Percentiles rank a stretch among this genome's conserved stretches.
Conservation (phyloP, 2,888 invertebrate species). For the Alcis repandata region DNA sequence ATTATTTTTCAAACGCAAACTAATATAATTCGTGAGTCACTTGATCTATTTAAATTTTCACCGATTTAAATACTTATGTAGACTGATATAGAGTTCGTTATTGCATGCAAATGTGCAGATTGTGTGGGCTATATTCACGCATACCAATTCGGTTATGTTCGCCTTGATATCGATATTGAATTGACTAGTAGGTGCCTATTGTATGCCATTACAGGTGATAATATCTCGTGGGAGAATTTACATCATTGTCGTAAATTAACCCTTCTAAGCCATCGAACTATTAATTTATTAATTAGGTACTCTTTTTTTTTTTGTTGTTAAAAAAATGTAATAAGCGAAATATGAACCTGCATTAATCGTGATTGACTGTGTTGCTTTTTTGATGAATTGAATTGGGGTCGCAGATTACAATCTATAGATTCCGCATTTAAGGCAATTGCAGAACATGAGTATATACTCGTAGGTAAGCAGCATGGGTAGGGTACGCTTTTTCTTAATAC, state of each 20-base stretch:
- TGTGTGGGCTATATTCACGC: conserved; percentile 47
- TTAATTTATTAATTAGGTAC: too few species aligned
- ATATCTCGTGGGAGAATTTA: not conserved
- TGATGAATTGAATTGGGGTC: too few species aligned
- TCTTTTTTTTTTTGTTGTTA: too few species aligned
- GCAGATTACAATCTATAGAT: too few species aligned
- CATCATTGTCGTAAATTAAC: not conserved
- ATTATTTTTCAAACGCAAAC: conserved; percentile 6
- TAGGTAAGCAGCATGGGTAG: too few species aligned
- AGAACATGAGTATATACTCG: too few species aligned
- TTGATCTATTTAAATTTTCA: conserved; percentile 1
- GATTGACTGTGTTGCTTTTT: too few species aligned
- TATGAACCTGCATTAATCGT: too few species aligned
- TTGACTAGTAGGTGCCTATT: conserved; percentile 36
- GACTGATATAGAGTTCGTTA: conserved; percentile 10
- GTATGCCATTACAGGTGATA: conserved; percentile 4
- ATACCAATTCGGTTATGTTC: conserved; percentile 49
- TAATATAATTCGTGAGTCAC: not conserved
- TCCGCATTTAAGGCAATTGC: too few species aligned
- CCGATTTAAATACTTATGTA: conserved; percentile 4
- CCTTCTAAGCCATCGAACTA: too few species aligned
- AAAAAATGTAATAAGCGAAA: too few species aligned
- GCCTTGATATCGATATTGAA: conserved; percentile 52
- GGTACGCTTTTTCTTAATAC: too few species aligned
- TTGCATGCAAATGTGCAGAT: conserved; percentile 14